Evolutionary conservation across 2,113 vertebrate species (phyloP), one percentile per base, ranked within the genome.

Genomic region (Ptychochromis oligacanthus): DNA sequence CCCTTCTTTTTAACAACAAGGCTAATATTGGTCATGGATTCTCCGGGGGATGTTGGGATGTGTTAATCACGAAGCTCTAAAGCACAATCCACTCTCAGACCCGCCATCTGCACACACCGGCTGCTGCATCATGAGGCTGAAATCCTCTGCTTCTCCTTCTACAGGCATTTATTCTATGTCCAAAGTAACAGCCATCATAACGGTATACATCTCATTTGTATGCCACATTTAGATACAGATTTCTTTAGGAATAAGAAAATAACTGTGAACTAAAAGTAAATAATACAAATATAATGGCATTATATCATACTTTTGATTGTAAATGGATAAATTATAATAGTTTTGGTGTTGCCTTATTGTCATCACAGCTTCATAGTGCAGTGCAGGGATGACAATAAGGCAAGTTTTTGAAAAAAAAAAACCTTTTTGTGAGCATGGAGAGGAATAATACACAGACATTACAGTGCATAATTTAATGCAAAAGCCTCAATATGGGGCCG

Each of bases 31-130:
- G 82, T 61, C 79, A 57, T 65, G 62, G 67, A 87, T 91, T 91
- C 84, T 90, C 87, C 1, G 81, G 81, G 89, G 89, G 82, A 91
- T 81, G 87, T 88, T 89, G 79, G 77, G 89, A 89, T 49, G 89
- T 91, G 87, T 93, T 93, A 88, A 93, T 94, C 93, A 87, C 20
- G 5, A 85, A 92, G 92, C 91, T 95, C 86, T 88, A 49, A 82
- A 79, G 77, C 89, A 77, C 90, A 92, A 93, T 95, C 91, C 89
- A 82, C 85, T 87, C 87, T 70, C 61, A 84, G 85, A 75, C 90
- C 58, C 7, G 59, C 95, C 95, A 95, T 95, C 95, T 96, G 95
- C 80, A 93, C 80, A 46, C 80, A 38, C 93, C 91, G 75, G 92
- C 94, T 95, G 94, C 91, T 90, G 76, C 89, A 70, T 43, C 85